Base-by-base conservation (phyloP, 2,888 invertebrate species). In the Idaea dimidiata region DNA sequence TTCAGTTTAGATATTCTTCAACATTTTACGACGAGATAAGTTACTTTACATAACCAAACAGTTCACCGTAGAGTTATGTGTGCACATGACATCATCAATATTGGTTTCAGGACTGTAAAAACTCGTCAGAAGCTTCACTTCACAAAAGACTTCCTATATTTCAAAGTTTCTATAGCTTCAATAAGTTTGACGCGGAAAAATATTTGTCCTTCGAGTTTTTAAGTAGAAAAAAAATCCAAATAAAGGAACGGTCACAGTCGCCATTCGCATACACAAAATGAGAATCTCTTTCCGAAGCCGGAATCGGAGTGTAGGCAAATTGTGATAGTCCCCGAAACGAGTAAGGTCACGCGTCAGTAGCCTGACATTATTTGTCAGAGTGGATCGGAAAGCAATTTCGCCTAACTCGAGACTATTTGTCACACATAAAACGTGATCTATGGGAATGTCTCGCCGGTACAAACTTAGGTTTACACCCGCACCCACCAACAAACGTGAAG, bases 331-430 rank as follows among this genome's bases (percentile, higher is more conserved):
- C 83, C 83, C 80, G 84, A 82, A 86, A 83, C 84, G 83, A 81
- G 81, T 81, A 80, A 84, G 84, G 87, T 83, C 82, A 86, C 87
- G 87, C 88, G 78, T 88, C 88, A 88, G 81, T 87, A 80, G 84
- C 79, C 83, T 86, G 84, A 86, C 86, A 87, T 90, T 91, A 91
- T 90, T 89, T 88, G 89, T 89, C 86, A 87, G 83, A 88, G 86
- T 87, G 86, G 87, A 92, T 91, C 86, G 87, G 85, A 90, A 90
- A 87, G 88, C 90, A 89, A 91, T 91, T 90, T 87, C 81, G 81
- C 78, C 86, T 89, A 89, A 88, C 86, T 87, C 84, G 83, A 83
- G 86, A 87, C 89, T 89, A 91, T 91, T 92, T 91, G 89, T 91
- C 89, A 90, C 88, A 86, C 86, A 90, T 88, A 90, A 87, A 88